Conservation (phyloP, 1,140 invertebrate species). For the Drosophila sturtevanti region DNA sequence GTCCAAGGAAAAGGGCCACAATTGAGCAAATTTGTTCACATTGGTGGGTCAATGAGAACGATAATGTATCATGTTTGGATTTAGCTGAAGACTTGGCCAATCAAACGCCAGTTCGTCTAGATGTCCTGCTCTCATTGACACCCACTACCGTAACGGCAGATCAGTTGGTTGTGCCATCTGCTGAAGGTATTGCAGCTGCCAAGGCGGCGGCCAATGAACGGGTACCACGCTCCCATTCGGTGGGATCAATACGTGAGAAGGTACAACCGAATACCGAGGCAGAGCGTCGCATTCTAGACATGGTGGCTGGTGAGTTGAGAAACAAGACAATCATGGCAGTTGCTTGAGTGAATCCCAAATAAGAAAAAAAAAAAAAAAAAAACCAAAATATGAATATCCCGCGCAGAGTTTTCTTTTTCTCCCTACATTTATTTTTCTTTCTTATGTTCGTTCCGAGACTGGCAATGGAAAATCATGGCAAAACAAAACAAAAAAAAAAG, state of each 20-base stretch:
- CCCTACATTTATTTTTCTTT: not conserved
- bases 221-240: slow-evolving; percentile 85
- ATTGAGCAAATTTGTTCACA: slow-evolving; percentile 97
- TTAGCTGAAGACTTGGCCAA: slow-evolving; percentile 94
- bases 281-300: slow-evolving; percentile 87
- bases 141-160: slow-evolving; percentile 87
- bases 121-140: slow-evolving; percentile 92
- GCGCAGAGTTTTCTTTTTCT: slow-evolving; percentile 27
- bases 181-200: slow-evolving; percentile 65
- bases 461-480: not conserved
- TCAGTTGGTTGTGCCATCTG: slow-evolving; percentile 86
- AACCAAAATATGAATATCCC: slow-evolving; percentile 13
- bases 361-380: not conserved
- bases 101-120: slow-evolving; percentile 93
- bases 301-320: slow-evolving; percentile 85
- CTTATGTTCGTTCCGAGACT: not conserved
- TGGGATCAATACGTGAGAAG: slow-evolving; percentile 87
- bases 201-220: slow-evolving; percentile 66
- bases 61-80: slow-evolving; percentile 91
- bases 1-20: slow-evolving; percentile 93
- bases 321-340: slow-evolving; percentile 28
- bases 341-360: slow-evolving; percentile 37
- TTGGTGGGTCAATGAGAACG: slow-evolving; percentile 96
- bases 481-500: not conserved
- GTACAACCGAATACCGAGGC: slow-evolving; percentile 83